Evolutionary conservation across 2,797 vertebrate species (phyloP).

Genomic region (Australoheros facetus): DNA sequence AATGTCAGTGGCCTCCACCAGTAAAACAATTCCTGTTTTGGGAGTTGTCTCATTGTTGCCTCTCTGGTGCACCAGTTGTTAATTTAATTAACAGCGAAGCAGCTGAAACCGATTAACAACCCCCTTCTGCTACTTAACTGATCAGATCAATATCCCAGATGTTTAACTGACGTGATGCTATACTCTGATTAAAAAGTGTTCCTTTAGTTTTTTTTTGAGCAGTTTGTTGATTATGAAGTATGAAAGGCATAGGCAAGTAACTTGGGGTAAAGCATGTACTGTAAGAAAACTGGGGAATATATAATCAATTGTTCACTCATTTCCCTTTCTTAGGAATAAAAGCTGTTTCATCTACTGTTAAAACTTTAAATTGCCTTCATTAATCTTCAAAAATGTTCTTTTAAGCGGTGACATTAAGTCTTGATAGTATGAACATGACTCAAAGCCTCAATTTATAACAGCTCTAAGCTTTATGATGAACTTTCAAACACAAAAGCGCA

Average conservation of each 20-base stretch:
- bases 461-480: slow-evolving; percentile 12
- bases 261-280: neutral
- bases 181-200: too few species aligned
- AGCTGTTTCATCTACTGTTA: slow-evolving; percentile 1
- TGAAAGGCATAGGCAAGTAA: slow-evolving; percentile 1
- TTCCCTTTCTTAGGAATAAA: neutral
- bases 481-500: neutral
- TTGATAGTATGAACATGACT: slow-evolving; percentile 2
- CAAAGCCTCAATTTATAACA: slow-evolving; percentile 10
- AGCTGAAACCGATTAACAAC: too few species aligned
- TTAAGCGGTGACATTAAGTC: slow-evolving; percentile 8
- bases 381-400: slow-evolving; percentile 11
- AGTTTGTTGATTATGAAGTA: neutral
- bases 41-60: too few species aligned
- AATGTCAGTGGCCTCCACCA: too few species aligned
- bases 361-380: slow-evolving; percentile 15
- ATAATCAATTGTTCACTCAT: slow-evolving; percentile 4
- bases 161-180: too few species aligned
- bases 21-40: too few species aligned
- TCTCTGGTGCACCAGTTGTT: too few species aligned
- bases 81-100: too few species aligned
- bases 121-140: too few species aligned
- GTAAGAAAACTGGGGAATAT: neutral
- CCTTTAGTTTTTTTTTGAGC: too few species aligned
- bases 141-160: too few species aligned